phyloP scores from a whole-genome alignment of 2,888 invertebrate genomes.

The Proisotoma minuta region DNA sequence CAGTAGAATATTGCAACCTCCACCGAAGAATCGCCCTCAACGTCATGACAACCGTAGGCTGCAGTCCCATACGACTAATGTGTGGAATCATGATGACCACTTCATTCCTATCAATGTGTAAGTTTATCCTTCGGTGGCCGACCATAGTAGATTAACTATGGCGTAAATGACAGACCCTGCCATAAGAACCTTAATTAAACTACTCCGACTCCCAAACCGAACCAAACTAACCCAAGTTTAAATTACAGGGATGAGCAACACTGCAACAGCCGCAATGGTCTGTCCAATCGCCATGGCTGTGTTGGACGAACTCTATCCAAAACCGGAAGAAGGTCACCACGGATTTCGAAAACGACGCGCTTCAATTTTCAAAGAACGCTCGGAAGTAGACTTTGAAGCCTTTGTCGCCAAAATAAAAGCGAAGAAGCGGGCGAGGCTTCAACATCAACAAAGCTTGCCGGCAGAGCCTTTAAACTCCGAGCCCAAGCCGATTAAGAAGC shows the following conservation, averaged over 20 bases:
- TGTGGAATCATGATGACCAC: constrained; percentile 34
- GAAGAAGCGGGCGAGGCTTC: neutral
- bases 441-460: neutral
- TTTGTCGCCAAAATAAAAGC: constrained; percentile 4
- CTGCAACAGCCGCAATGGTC: constrained; percentile 91
- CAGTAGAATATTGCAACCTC: constrained; percentile 55
- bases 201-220: neutral
- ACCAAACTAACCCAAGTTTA: neutral
- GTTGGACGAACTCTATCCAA: constrained; percentile 63
- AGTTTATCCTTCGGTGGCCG: no score
- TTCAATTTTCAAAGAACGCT: constrained; percentile 27
- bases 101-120: constrained; percentile 80
- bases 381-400: constrained; percentile 23
- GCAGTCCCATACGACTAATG: constrained; percentile 26
- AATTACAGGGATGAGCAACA: constrained; percentile 65
- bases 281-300: constrained; percentile 84
- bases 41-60: constrained; percentile 48
- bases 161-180: neutral
- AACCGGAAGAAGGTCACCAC: constrained; percentile 8
- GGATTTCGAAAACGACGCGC: constrained; percentile 5
- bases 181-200: neutral
- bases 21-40: constrained; percentile 54
- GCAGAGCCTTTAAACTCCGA: neutral
- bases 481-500: neutral
- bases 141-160: constrained; percentile 57